Evolutionary conservation across 2,888 invertebrate species (phyloP), one percentile per base, ranked within the genome.

Genomic region (Yponomeuta cagnagella): DNA sequence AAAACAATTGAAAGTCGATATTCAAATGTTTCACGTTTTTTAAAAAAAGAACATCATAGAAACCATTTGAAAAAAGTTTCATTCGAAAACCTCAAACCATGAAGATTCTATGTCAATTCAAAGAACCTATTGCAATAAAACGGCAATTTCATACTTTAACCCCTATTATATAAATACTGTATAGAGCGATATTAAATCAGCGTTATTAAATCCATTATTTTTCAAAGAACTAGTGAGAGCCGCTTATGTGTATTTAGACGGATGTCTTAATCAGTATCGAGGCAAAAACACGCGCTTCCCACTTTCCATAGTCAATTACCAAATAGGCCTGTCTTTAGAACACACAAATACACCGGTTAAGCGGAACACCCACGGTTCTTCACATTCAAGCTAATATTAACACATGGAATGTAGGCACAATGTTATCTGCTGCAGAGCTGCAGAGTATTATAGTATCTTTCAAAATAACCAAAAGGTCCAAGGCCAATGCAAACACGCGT

Each of bases 291-390:
- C 74, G 74, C 77, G 76, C 74, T 76, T 76, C 72, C 72, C 73
- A 77, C 76, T 75, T 76, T 77, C 83, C 79, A 78, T 77, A 77
- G 74, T 81, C 80, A 80, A 84, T 84, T 86, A 85, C 80, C 78
- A 82, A 86, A 86, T 83, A 79, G 78, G 78, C 80, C 52, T 84
- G 82, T 81, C 83, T 78, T 82, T 84, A 81, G 81, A 80, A 77
- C 83, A 85, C 82, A 83, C 84, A 82, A 86, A 81, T 82, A 82
- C 79, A 84, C 84, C 86, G 83, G 83, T 86, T 58, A 86, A 84
- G 77, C 15, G 65, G 91, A 90, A 89, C 91, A 91, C 91, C 91
- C 90, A 90, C 90, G 83, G 83, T 77, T 83, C 79, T 84, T 83
- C 79, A 85, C 81, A 83, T 83, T 85, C 85, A 84, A 86, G 82